A percentile compares a stretch with the other conserved stretches of the same genome.
Conservation (phyloP, 2,113 vertebrate genomes). For the Hippotragus niger region DNA sequence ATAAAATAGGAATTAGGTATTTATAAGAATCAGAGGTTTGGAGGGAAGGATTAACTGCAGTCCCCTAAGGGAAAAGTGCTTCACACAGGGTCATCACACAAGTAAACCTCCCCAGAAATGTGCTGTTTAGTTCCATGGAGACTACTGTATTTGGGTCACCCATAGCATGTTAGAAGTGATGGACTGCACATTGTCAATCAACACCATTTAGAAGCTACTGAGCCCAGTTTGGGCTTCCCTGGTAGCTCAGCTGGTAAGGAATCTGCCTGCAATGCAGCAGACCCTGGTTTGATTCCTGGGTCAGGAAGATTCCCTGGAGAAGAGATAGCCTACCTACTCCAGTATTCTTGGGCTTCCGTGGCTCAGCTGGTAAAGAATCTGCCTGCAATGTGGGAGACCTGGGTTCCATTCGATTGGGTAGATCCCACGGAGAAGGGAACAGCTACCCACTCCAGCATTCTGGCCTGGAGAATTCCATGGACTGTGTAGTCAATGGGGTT, state of each 20-base stretch:
- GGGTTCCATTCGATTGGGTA: neutral
- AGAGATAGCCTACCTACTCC: neutral
- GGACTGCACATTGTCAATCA: neutral
- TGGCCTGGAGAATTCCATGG: neutral
- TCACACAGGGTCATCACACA: neutral
- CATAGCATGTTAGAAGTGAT: neutral
- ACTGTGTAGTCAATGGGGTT: neutral
- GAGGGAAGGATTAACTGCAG: neutral
- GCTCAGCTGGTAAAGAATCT: neutral
- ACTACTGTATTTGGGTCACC: neutral
- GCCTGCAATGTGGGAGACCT: neutral
- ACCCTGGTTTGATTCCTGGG: neutral
- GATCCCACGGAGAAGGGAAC: neutral
- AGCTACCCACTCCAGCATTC: neutral
- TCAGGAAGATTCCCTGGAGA: neutral
- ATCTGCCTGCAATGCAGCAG: neutral
- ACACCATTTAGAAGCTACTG: neutral
- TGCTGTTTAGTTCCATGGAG: neutral
- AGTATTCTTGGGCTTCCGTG: neutral
- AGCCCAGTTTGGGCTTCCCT: neutral
- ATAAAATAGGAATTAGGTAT: neutral
- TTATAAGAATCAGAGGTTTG: neutral
- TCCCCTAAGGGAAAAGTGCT: neutral
- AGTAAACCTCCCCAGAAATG: neutral
- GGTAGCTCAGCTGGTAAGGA: neutral